Evolutionary conservation across 2,797 vertebrate genomes (phyloP).

Genomic region (Chanos chanos): DNA sequence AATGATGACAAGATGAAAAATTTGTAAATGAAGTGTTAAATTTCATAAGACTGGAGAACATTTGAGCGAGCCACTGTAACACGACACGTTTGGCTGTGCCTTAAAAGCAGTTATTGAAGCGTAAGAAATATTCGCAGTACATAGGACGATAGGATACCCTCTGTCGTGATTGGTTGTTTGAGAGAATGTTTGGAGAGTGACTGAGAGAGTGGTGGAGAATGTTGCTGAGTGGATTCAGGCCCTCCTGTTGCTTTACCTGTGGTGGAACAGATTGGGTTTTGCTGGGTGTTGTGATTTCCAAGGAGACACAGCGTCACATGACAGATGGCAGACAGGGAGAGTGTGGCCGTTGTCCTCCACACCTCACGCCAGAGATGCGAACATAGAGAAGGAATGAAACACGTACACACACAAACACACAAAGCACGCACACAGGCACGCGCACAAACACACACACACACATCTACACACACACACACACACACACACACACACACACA

Average conservation of each 20-base stretch:
- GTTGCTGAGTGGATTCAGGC: constrained; percentile 45
- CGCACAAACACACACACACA: not conserved
- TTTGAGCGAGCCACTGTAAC: no score
- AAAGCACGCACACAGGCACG: not conserved
- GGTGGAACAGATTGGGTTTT: constrained; percentile 76
- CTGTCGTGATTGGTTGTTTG: no score
- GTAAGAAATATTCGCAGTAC: no score
- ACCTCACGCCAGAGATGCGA: constrained; percentile 12
- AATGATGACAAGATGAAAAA: no score
- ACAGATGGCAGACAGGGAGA: constrained; percentile 74
- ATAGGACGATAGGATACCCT: no score
- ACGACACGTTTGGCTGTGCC: no score
- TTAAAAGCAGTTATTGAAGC: no score
- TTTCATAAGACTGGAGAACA: no score
- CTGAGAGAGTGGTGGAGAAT: no score
- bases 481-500: constrained; percentile 37
- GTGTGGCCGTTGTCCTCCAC: constrained; percentile 43
- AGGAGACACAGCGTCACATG: constrained; percentile 68
- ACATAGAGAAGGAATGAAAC: no score
- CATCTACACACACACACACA: constrained; percentile 23
- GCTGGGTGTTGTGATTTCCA: constrained; percentile 71
- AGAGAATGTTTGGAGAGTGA: no score
- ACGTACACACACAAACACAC: not conserved
- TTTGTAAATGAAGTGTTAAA: no score
- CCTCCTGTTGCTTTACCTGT: constrained; percentile 66